Conservation (phyloP, 2,797 vertebrate genomes). For the Leptodactylus fallax region DNA sequence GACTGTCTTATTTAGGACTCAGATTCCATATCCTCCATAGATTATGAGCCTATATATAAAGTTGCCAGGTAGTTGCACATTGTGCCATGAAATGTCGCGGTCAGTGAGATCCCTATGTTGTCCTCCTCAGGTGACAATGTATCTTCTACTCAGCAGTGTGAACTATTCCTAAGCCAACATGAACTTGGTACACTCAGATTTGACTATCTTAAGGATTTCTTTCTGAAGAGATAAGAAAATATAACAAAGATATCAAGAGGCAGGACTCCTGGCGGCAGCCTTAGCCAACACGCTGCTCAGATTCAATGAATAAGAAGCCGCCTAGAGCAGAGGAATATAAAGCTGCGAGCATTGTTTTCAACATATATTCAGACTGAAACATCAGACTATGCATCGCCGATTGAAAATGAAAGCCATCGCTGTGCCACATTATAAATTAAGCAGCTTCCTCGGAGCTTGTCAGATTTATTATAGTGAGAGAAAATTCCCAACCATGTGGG, state of each 20-base stretch:
- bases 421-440: slow-evolving; percentile 57
- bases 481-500: slow-evolving; percentile 24
- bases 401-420: slow-evolving; percentile 50
- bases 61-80: neutral
- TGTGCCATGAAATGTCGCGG: neutral
- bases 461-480: slow-evolving; percentile 17
- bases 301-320: slow-evolving; percentile 45
- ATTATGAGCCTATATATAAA: neutral
- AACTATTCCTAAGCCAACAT: slow-evolving; percentile 2
- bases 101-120: neutral
- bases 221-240: slow-evolving; percentile 46
- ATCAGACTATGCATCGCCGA: slow-evolving; percentile 37
- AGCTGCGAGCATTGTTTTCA: slow-evolving; percentile 51
- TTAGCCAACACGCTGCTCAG: slow-evolving; percentile 35
- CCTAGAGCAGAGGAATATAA: slow-evolving; percentile 30
- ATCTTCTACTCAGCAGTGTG: neutral
- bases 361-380: slow-evolving; percentile 35
- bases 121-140: neutral
- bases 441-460: slow-evolving; percentile 33
- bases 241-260: slow-evolving; percentile 54
- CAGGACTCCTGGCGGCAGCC: slow-evolving; percentile 37
- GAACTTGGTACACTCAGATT: neutral
- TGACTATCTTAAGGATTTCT: slow-evolving; percentile 33
- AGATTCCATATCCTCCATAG: too few species aligned
- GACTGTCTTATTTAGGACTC: too few species aligned